phyloP scores from a whole-genome alignment of 2,888 invertebrate species.

The Malacosoma neustria region DNA sequence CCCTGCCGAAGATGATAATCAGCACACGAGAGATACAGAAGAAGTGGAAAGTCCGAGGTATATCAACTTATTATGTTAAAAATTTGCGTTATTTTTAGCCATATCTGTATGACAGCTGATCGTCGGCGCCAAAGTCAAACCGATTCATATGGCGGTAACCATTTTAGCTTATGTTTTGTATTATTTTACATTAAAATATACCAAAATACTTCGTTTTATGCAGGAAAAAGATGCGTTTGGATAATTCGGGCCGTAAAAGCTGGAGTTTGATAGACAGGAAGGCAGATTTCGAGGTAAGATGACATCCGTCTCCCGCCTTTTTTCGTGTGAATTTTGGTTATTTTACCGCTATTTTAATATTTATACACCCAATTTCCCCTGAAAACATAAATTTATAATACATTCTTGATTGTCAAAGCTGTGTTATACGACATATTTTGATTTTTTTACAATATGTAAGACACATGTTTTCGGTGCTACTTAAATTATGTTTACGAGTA shows the following conservation, averaged over 20 bases:
- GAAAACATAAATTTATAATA: not conserved
- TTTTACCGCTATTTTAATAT: not conserved
- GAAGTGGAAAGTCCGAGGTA: constrained; percentile 50
- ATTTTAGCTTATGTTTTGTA: not conserved
- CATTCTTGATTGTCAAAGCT: not conserved
- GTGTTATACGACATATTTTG: no score
- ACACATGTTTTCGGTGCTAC: no score
- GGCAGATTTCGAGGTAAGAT: constrained; percentile 57
- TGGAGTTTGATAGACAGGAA: constrained; percentile 65
- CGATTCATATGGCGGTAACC: constrained; percentile 39
- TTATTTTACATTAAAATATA: constrained; percentile 2
- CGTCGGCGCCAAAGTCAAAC: constrained; percentile 62
- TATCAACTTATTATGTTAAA: constrained; percentile 17
- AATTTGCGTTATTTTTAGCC: constrained; percentile 16
- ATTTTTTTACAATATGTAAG: no score
- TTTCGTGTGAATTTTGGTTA: constrained; percentile 12
- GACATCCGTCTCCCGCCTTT: constrained; percentile 40
- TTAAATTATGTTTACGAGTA: no score
- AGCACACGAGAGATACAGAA: constrained; percentile 25
- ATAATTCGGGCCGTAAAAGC: constrained; percentile 43
- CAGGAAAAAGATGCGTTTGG: constrained; percentile 52
- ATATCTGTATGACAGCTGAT: constrained; percentile 62
- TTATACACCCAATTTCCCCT: not conserved
- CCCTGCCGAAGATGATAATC: constrained; percentile 32
- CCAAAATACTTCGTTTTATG: constrained; percentile 17